Evolutionary conservation across 1,140 invertebrate genomes (phyloP), one percentile per base, ranked within the genome.

Genomic region (Orchesella cincta): DNA sequence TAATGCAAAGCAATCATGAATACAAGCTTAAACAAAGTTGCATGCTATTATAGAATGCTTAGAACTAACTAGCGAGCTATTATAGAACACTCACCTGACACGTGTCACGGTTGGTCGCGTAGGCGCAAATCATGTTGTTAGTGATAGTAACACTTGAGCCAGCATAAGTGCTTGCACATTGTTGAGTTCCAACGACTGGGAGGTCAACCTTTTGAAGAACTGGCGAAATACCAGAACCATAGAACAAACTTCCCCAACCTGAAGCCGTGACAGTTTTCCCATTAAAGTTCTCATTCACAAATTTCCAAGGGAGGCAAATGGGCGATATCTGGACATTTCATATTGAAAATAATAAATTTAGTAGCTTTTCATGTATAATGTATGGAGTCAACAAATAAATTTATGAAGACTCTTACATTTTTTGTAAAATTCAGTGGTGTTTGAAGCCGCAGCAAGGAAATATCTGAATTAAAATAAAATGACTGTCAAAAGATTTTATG

Each of bases 281-380:
- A 29, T 75, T 72, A 18, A 80, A 79, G 36, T 78, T 36, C 8
- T 0, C 34, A 16, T 28, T 57, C 0, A 14, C 28, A 3, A 71
- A 74, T 33, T 71, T 78, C 78, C 78, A 81, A 0, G 80, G 80
- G 12, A 81, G 74, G 34, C 80, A 81, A 14, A 74, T 62, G 34
- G 80, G 80, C 16, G 57, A 52, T 26, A 80, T 80, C 79, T 80
- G 34, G 5, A 77, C 23, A 67, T 18, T 34, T 36, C 23, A 33
- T 34, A 71, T 33, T 8, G 29, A 71, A 28, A 12, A 64, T n/a
- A 23, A 2, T 18, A 64, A 14, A 64, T 8, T 23, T 46, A 46
- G 39, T 12, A 26, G 3, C 23, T 57, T 57, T 12, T 12, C 5
- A 57, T 26, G 52, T 18, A 23, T 57, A 14, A n/a, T 57, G 18